Evolutionary conservation across 2,797 vertebrate species (phyloP).

Genomic region (Pristis pectinata): DNA sequence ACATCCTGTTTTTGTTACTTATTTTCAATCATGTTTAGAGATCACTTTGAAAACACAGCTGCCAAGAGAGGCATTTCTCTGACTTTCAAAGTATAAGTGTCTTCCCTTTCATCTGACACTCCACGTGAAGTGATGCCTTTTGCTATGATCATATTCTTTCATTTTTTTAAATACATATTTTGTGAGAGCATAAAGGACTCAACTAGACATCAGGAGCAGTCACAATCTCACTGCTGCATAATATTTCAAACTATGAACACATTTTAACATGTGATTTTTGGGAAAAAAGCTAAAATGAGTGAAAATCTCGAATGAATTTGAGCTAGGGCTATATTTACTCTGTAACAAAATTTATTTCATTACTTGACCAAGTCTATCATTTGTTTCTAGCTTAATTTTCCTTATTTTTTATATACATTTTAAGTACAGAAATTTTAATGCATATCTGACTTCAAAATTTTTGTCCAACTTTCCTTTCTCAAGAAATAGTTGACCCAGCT

Average conservation of each 20-base stretch:
- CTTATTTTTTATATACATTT: not conserved
- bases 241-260: not conserved
- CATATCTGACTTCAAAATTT: not conserved
- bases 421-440: not conserved
- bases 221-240: not conserved
- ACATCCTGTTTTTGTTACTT: not conserved
- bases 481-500: not conserved
- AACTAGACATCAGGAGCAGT: not conserved
- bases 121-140: constrained; percentile 17
- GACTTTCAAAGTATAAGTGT: not conserved
- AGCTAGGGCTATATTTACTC: not conserved
- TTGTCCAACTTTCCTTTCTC: not conserved
- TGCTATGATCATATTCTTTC: constrained; percentile 11
- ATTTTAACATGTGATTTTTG: not conserved
- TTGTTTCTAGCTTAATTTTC: not conserved
- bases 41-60: not conserved
- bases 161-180: not conserved
- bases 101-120: not conserved
- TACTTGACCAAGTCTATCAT: not conserved
- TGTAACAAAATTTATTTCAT: not conserved
- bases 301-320: not conserved
- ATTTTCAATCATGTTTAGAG: not conserved
- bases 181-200: not conserved
- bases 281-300: not conserved
- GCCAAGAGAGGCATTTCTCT: constrained; percentile 7